Evolutionary conservation across 2,888 invertebrate genomes (phyloP).

Genomic region (Pinctada fucata): DNA sequence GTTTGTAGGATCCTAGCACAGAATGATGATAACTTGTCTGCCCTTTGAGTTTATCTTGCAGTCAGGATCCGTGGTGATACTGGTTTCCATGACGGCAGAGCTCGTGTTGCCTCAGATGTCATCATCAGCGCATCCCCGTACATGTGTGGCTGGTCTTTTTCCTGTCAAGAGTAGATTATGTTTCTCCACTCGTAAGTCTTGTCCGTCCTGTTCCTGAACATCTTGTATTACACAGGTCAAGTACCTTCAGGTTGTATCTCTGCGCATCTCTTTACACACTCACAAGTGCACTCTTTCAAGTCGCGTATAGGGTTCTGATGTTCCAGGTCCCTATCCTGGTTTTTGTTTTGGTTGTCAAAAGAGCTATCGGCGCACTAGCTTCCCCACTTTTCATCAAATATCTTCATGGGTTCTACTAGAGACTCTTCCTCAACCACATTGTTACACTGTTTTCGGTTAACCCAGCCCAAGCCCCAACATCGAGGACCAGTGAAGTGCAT

Average conservation of each 20-base stretch:
- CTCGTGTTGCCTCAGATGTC: neutral
- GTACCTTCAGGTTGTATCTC: neutral
- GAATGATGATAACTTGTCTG: neutral
- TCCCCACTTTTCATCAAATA: conserved; percentile 6
- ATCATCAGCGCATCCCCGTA: neutral
- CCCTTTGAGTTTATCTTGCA: conserved; percentile 1
- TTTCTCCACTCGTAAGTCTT: conserved; percentile 6
- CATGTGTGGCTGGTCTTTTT: neutral
- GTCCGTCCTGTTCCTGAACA: conserved; percentile 6
- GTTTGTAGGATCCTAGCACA: neutral
- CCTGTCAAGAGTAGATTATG: neutral
- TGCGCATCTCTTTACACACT: conserved; percentile 1
- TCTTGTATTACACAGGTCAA: conserved; percentile 4
- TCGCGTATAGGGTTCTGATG: conserved; percentile 15
- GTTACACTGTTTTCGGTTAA: too few relatives aligned
- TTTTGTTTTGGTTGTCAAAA: conserved; percentile 4
- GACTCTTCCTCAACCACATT: conserved; percentile 6
- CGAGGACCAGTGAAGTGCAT: too few relatives aligned
- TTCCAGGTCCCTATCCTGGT: conserved; percentile 20
- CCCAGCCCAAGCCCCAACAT: too few relatives aligned
- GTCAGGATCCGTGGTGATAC: conserved; percentile 7
- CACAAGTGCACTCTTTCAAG: neutral
- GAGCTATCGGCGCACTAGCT: conserved; percentile 16
- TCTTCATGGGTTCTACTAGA: conserved; percentile 3
- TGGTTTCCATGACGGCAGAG: neutral